Evolutionary conservation across 2,888 invertebrate genomes (phyloP).

Genomic region (Aphrophora alni): DNA sequence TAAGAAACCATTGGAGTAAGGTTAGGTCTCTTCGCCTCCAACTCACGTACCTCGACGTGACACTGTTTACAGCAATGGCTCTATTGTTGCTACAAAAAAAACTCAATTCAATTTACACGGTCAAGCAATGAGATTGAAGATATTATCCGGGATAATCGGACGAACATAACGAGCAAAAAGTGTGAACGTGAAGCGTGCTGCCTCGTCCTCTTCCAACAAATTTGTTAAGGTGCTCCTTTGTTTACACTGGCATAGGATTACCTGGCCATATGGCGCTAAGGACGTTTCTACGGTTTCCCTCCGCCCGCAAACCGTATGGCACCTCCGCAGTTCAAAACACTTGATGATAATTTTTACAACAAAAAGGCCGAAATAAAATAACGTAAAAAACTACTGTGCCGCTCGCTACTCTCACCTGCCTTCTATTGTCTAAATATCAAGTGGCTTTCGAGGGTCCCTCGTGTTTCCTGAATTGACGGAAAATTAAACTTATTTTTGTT

Average conservation of each 20-base stretch:
- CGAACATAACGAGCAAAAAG: too few relatives aligned
- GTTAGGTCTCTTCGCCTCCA: too few relatives aligned
- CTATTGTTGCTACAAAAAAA: not conserved
- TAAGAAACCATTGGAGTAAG: too few relatives aligned
- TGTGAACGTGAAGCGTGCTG: not conserved
- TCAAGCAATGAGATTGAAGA: not conserved
- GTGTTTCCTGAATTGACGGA: too few relatives aligned
- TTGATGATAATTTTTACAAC: constrained; percentile 38
- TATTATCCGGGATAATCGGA: not conserved
- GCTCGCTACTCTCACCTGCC: not conserved
- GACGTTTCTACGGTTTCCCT: constrained; percentile 28
- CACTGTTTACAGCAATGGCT: not conserved
- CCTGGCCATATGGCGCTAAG: not conserved
- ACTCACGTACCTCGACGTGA: not conserved
- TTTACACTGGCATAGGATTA: not conserved
- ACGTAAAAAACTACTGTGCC: constrained; percentile 21
- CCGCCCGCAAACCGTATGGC: constrained; percentile 36
- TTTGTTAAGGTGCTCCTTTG: not conserved
- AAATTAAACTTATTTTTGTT: not conserved
- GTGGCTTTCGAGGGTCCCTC: not conserved
- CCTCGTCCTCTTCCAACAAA: too few relatives aligned
- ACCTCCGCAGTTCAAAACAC: constrained; percentile 13
- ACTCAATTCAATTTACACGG: not conserved
- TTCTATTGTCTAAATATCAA: not conserved
- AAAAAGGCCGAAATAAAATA: constrained; percentile 37